phyloP scores from a whole-genome alignment of 2,113 vertebrate species.

The Polypterus bichir region DNA sequence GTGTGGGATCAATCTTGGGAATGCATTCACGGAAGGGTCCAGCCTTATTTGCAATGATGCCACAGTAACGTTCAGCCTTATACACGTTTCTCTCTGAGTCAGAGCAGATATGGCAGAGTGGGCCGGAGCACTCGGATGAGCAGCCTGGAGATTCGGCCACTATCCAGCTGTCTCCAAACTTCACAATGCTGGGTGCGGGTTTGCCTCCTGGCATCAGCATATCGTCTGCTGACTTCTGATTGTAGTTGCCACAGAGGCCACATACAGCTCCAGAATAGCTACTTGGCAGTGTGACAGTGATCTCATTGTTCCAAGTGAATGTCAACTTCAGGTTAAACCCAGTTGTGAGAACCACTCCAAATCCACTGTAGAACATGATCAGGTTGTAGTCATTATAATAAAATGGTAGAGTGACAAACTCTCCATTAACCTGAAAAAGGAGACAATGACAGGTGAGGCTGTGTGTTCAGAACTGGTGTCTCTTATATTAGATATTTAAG shows the following conservation, averaged over 20 bases:
- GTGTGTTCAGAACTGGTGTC: no score
- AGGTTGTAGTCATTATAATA: constrained; percentile 23
- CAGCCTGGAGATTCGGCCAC: constrained; percentile 24
- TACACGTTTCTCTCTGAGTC: constrained; percentile 11
- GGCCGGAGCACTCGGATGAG: constrained; percentile 24
- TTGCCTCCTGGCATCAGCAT: constrained; percentile 24
- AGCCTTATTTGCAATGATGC: constrained; percentile 32
- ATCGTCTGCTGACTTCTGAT: constrained; percentile 31
- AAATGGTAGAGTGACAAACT: constrained; percentile 32
- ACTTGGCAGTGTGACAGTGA: constrained; percentile 28
- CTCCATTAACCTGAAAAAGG: constrained; percentile 31
- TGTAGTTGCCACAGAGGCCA: constrained; percentile 44
- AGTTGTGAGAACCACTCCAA: constrained; percentile 31
- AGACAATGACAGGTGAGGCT: no score
- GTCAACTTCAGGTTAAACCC: constrained; percentile 36
- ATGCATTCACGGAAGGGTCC: constrained; percentile 41
- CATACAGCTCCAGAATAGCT: constrained; percentile 29
- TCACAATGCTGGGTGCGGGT: constrained; percentile 10
- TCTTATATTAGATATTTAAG: no score
- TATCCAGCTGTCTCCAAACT: constrained; percentile 34
- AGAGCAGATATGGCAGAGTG: constrained; percentile 7
- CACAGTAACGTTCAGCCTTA: constrained; percentile 24
- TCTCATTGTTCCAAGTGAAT: constrained; percentile 35
- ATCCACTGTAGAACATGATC: constrained; percentile 25
- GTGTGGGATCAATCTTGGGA: constrained; percentile 23